Evolutionary conservation across 2,797 vertebrate genomes (phyloP).

Genomic region (Gadopsis bispinosus): DNA sequence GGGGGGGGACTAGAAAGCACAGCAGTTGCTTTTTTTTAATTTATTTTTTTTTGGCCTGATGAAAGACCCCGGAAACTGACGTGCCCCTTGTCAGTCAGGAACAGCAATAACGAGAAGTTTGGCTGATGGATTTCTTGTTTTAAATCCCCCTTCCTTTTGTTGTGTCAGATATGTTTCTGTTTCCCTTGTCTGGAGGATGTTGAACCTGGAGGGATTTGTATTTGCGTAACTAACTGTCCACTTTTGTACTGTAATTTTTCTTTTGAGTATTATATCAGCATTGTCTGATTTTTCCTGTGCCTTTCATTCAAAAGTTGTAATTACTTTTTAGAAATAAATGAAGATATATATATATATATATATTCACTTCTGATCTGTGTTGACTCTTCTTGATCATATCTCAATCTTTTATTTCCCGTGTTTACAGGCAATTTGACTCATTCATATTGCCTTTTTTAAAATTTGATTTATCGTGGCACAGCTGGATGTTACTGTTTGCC

Average conservation of each 20-base stretch:
- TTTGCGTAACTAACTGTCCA: conserved; percentile 92
- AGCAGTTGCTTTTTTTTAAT: conserved; percentile 55
- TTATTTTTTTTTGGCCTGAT: conserved; percentile 40
- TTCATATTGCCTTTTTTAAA: conserved; percentile 48
- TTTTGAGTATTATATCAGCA: conserved; percentile 95
- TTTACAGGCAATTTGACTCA: conserved; percentile 41
- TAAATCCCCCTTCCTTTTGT: conserved; percentile 76
- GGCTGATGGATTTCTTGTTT: conserved; percentile 80
- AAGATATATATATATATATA: conserved; percentile 86
- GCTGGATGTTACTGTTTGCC: conserved; percentile 67
- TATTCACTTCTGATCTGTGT: conserved; percentile 68
- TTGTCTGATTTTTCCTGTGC: conserved; percentile 99
- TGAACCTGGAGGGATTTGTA: conserved; percentile 88
- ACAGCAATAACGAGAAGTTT: conserved; percentile 94
- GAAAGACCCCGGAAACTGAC: conserved; percentile 36
- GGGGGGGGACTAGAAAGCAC: conserved; percentile 41
- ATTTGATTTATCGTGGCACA: conserved; percentile 56
- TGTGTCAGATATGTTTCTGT: conserved; percentile 81
- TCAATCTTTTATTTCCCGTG: conserved; percentile 41
- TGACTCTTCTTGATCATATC: conserved; percentile 65
- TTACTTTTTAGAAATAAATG: conserved; percentile 95
- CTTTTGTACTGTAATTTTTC: conserved; percentile 95
- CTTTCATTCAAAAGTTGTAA: conserved; percentile 97
- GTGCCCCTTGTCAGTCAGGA: conserved; percentile 81
- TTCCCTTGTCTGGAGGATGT: conserved; percentile 55